Percentiles rank a stretch among this genome's conserved stretches.
phyloP scores from a whole-genome alignment of 2,113 vertebrate species.

The Casuarius casuarius region DNA sequence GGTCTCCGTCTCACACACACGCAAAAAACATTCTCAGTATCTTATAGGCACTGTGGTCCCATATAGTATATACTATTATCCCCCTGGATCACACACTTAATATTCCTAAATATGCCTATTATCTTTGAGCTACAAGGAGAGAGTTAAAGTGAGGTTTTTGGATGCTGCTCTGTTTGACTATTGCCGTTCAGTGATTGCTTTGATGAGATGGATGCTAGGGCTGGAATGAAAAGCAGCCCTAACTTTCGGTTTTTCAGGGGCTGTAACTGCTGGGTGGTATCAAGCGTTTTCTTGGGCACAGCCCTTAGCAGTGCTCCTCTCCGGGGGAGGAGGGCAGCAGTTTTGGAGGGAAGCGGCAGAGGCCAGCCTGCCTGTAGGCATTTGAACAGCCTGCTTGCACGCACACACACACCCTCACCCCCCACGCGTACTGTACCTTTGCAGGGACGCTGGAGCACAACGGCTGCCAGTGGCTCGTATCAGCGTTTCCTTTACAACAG shows the following conservation, averaged over 20 bases:
- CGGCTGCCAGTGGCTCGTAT: slow-evolving; percentile 10
- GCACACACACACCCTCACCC: not conserved
- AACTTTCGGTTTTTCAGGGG: not conserved
- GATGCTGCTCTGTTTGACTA: not conserved
- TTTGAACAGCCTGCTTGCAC: not conserved
- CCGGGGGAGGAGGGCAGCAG: not conserved
- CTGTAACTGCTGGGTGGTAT: not conserved
- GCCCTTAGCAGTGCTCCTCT: not conserved
- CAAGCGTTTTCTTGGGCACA: not conserved
- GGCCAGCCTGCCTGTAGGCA: not conserved
- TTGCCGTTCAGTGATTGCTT: not conserved
- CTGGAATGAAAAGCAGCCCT: not conserved
- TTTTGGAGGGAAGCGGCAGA: not conserved
- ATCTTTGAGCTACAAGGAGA: not conserved
- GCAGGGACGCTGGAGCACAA: not conserved
- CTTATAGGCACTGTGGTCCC: not conserved
- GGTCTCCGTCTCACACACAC: no score
- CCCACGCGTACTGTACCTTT: not conserved
- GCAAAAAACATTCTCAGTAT: no score
- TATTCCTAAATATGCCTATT: not conserved
- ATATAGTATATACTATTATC: not conserved
- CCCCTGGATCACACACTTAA: not conserved
- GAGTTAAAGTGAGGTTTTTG: not conserved
- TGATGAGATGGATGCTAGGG: not conserved
- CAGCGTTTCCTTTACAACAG: slow-evolving; percentile 22